A percentile compares a stretch with the other conserved stretches of the same genome.
Conservation (phyloP, 1,140 invertebrate species). For the Megathymus violae region DNA sequence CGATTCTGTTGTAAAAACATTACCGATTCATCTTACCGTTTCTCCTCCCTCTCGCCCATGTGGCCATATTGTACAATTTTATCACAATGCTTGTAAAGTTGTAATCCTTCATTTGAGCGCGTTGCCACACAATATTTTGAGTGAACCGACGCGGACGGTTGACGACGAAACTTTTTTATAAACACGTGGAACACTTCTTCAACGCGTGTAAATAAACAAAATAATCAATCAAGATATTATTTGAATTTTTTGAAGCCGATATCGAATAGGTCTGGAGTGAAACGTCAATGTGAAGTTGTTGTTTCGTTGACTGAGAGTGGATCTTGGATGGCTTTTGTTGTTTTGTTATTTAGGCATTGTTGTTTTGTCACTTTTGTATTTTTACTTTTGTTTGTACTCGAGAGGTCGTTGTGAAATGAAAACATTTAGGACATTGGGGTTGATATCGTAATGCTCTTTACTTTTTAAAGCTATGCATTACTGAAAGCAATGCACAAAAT, state of each 20-base stretch:
- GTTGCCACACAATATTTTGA: constrained; percentile 12
- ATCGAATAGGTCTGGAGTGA: constrained; percentile 42
- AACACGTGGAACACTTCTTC: constrained; percentile 43
- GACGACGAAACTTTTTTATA: constrained; percentile 25
- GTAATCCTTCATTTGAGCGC: neutral
- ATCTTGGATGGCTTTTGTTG: constrained; percentile 33
- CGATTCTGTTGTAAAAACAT: constrained; percentile 32
- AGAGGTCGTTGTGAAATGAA: constrained; percentile 19
- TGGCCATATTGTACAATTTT: constrained; percentile 19
- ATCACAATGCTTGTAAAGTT: constrained; percentile 6
- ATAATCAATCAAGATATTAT: constrained; percentile 28
- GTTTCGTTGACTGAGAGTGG: constrained; percentile 36
- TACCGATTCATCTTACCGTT: constrained; percentile 35
- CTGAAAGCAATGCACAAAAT: too few relatives aligned
- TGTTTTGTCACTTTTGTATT: constrained; percentile 27
- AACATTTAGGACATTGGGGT: constrained; percentile 17
- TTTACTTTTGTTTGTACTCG: constrained; percentile 24
- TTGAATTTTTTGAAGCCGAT: constrained; percentile 36
- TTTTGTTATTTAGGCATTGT: constrained; percentile 41
- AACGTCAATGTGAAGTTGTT: constrained; percentile 45
- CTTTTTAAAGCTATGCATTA: neutral
- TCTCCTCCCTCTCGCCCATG: constrained; percentile 42
- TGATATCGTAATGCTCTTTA: neutral
- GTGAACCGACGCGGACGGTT: neutral
- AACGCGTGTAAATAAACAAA: constrained; percentile 48